Conservation (phyloP, 2,113 vertebrate genomes). For the Ictidomys tridecemlineatus region DNA sequence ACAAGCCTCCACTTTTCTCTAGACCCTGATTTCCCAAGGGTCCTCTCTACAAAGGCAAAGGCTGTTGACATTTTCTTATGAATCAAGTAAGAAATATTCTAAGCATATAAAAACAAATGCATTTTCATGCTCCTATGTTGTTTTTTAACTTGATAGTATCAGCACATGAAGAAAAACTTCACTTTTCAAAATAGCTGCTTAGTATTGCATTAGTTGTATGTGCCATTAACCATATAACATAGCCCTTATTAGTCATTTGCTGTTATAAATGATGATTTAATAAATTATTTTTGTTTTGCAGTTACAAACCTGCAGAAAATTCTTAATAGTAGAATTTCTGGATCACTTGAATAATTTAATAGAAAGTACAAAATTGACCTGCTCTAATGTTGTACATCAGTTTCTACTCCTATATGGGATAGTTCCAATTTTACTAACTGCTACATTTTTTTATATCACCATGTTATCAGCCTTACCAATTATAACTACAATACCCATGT, state of each 20-base stretch:
- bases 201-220: neutral
- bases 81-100: neutral
- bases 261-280: neutral
- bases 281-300: neutral
- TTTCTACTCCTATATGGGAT: neutral
- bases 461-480: neutral
- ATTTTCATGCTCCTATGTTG: neutral
- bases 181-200: neutral
- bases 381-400: neutral
- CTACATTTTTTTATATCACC: neutral
- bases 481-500: neutral
- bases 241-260: neutral
- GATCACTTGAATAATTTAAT: neutral
- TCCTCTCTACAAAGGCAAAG: neutral
- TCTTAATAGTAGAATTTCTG: neutral
- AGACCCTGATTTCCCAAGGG: too few relatives aligned
- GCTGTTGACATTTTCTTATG: neutral
- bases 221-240: neutral
- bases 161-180: neutral
- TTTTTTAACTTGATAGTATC: neutral
- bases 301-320: neutral
- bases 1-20: neutral
- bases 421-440: neutral
- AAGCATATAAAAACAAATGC: neutral
- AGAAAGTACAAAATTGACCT: neutral